Base-by-base conservation (phyloP, 2,113 vertebrate species). In the Chitala chitala region DNA sequence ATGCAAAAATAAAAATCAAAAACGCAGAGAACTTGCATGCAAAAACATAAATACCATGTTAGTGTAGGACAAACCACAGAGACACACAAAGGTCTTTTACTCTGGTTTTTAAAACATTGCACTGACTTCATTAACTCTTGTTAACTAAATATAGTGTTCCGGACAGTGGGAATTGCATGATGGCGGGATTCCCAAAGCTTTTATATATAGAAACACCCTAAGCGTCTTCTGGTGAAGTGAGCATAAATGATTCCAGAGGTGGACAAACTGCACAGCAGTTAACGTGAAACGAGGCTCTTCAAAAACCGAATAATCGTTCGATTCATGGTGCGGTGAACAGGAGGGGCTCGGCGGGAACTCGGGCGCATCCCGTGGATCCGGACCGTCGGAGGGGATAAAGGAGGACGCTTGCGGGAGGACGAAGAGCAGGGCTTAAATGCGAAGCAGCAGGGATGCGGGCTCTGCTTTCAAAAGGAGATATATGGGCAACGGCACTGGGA, bases 361-460 rank as follows among this genome's bases (percentile, higher is more conserved):
- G 20, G 31, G 29, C n/a, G n/a, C n/a, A n/a, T n/a, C n/a, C n/a
- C n/a, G n/a, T n/a, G 54, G 40, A 46, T 24, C 13, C 81, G 75
- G 73, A 72, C 79, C 81, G 58, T 81, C 76, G 78, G 77, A 70
- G 79, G 29, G 46, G 63, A 76, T 50, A 77, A 66, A 68, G 46
- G 81, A 77, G 82, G 75, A 76, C 78, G 76, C 79, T 81, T 80
- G 64, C 81, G 77, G 55, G 55, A 78, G 84, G 85, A 88, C 82
- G 81, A 82, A 90, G 75, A 82, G 77, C 80, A 86, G 80, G 77
- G 48, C 84, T 81, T 89, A 86, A 90, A 88, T 71, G 73, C 81
- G 78, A 88, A 87, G 84, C 87, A 86, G 87, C 86, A 81, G 86
- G 78, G 81, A 86, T 80, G 77, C 76, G 84, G 78, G 80, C 78